Conservation (phyloP, 92 coral and sea anemone genomes). For the Chrysogorgia sp. region DNA sequence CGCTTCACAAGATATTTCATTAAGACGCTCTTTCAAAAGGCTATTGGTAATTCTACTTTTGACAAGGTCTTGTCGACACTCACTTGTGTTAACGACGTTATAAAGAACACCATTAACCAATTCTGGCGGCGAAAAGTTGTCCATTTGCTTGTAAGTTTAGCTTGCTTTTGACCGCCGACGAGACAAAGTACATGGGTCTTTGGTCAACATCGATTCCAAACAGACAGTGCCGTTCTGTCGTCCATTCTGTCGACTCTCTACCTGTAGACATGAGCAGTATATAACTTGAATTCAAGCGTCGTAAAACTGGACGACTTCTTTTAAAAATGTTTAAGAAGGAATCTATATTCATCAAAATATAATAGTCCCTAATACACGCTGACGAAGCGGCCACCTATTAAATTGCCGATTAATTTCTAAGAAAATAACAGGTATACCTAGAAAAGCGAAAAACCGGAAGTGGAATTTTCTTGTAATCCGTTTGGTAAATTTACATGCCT, state of each 20-base stretch:
- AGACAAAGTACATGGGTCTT: conserved; percentile 12
- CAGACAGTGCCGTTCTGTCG: background rate
- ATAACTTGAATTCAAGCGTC: background rate
- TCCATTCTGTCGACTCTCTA: background rate
- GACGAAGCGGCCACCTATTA: too few relatives aligned
- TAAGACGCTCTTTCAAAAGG: conserved; percentile 9
- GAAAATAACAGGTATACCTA: too few relatives aligned
- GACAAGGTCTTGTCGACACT: conserved; percentile 3
- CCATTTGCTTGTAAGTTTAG: background rate
- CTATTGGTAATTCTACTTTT: conserved; percentile 5
- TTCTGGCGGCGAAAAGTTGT: conserved; percentile 3
- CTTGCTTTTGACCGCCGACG: background rate
- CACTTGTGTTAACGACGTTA: background rate
- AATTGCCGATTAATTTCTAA: too few relatives aligned
- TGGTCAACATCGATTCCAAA: conserved; percentile 1
- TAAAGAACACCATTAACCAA: conserved; percentile 8
- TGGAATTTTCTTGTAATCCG: too few relatives aligned
- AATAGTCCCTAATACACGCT: too few relatives aligned
- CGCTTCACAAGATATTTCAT: background rate
- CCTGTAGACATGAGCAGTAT: background rate
- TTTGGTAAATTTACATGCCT: too few relatives aligned
- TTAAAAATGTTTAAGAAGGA: background rate
- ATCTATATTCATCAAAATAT: background rate
- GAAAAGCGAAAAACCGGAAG: too few relatives aligned
- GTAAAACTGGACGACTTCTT: background rate